A percentile compares a stretch with the other conserved stretches of the same genome.
Evolutionary conservation across 2,797 vertebrate genomes (phyloP).

Genomic region (Pangasius djambal): DNA sequence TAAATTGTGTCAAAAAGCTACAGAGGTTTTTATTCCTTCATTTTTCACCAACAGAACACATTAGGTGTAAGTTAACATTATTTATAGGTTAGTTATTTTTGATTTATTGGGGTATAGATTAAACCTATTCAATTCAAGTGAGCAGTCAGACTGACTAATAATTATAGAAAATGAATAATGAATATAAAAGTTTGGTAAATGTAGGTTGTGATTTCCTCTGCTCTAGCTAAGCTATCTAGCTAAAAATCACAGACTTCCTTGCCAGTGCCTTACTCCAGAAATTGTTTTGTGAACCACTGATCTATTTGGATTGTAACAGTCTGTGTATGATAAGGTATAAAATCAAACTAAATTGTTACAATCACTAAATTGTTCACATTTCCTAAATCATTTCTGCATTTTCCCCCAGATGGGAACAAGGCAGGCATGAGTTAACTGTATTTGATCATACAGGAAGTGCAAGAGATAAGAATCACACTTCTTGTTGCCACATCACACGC

Average conservation of each 20-base stretch:
- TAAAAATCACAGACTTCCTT: not conserved
- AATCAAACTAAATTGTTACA: no score
- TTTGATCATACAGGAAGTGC: constrained; percentile 20
- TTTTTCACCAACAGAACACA: no score
- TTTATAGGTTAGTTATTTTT: not conserved
- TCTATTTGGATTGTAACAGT: not conserved
- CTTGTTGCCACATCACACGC: not conserved
- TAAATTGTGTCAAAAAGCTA: not conserved
- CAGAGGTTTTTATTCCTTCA: not conserved
- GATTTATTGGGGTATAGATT: not conserved
- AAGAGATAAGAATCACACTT: constrained; percentile 21
- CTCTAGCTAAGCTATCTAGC: not conserved
- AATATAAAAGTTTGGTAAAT: not conserved
- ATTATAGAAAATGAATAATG: no score
- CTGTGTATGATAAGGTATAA: not conserved
- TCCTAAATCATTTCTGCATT: not conserved
- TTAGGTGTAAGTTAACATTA: not conserved
- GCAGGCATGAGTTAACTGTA: constrained; percentile 14
- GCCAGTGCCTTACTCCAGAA: not conserved
- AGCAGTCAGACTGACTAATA: not conserved
- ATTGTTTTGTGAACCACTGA: not conserved
- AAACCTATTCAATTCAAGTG: not conserved
- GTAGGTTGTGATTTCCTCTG: not conserved
- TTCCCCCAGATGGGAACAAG: not conserved
- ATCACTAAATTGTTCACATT: not conserved